These are phyloP conservation scores for Elaphurus davidianus DNA, from an alignment of 2,113 vertebrate genomes.

Conservation along the genomic window DNA sequence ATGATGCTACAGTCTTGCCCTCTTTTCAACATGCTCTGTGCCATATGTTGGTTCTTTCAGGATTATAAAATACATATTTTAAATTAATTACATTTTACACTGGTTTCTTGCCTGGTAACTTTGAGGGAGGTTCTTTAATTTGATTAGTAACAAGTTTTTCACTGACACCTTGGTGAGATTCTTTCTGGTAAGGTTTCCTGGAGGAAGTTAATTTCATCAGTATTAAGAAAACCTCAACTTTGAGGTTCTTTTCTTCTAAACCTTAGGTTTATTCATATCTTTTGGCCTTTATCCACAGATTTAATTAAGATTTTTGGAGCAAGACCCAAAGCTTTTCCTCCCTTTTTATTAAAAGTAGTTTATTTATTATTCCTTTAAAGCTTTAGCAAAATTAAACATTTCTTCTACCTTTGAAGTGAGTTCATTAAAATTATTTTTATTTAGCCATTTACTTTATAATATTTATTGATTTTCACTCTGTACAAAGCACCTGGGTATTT, in stretches of 20 bases:
- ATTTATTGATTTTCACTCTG: neutral
- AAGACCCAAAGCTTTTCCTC: slow-evolving; percentile 17
- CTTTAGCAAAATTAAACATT: slow-evolving; percentile 43
- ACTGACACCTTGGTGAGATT: neutral
- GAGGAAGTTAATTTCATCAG: slow-evolving; percentile 23
- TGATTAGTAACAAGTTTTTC: neutral
- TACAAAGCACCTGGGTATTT: neutral
- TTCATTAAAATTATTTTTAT: slow-evolving; percentile 29
- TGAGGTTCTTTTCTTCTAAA: neutral
- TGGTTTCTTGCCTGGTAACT: neutral
- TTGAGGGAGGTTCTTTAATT: neutral
- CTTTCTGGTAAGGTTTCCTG: neutral
- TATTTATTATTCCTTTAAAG: slow-evolving; percentile 25
- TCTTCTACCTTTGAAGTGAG: slow-evolving; percentile 31
- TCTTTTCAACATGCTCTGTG: neutral
- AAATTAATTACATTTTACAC: slow-evolving; percentile 14
- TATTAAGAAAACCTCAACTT: neutral
- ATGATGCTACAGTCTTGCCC: neutral
- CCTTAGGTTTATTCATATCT: neutral
- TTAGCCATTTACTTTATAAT: neutral
- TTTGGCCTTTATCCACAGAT: neutral
- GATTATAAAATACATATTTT: neutral
- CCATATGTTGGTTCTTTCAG: neutral
- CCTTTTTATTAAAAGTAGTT: slow-evolving; percentile 42
- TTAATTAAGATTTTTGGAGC: slow-evolving; percentile 50